Evolutionary conservation across 2,888 invertebrate species (phyloP).

Genomic region (Mallateleia sp.): DNA sequence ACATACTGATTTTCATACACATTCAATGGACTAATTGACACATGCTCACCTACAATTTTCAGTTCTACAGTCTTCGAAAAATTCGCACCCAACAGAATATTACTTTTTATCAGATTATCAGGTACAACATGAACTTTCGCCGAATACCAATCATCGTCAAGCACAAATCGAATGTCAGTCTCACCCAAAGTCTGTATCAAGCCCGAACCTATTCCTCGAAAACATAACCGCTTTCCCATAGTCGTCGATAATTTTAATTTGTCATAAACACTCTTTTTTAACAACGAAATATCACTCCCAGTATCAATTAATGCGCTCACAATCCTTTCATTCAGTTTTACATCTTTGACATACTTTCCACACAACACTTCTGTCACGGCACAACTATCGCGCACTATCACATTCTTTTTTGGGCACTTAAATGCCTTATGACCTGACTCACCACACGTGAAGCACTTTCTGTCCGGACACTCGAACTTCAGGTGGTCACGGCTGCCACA

Average conservation of each 20-base stretch:
- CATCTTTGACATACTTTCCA: too few relatives aligned
- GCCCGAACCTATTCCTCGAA: constrained; percentile 1
- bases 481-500: too few relatives aligned
- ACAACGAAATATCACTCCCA: constrained; percentile 13
- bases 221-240: not conserved
- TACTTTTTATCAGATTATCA: not conserved
- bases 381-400: too few relatives aligned
- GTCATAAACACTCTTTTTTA: not conserved
- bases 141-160: not conserved
- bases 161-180: not conserved
- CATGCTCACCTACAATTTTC: too few relatives aligned
- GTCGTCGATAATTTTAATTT: not conserved
- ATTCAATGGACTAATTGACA: too few relatives aligned
- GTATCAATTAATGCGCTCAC: constrained; percentile 2
- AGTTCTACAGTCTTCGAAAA: not conserved
- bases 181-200: constrained; percentile 1
- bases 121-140: not conserved
- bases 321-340: too few relatives aligned
- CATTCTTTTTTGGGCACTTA: too few relatives aligned
- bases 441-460: too few relatives aligned
- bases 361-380: too few relatives aligned
- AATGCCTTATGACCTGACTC: too few relatives aligned
- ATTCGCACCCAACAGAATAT: constrained; percentile 1
- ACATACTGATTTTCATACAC: too few relatives aligned
- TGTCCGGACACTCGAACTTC: too few relatives aligned